Conservation (phyloP, 2,797 vertebrate species). For the Chelon auratus region DNA sequence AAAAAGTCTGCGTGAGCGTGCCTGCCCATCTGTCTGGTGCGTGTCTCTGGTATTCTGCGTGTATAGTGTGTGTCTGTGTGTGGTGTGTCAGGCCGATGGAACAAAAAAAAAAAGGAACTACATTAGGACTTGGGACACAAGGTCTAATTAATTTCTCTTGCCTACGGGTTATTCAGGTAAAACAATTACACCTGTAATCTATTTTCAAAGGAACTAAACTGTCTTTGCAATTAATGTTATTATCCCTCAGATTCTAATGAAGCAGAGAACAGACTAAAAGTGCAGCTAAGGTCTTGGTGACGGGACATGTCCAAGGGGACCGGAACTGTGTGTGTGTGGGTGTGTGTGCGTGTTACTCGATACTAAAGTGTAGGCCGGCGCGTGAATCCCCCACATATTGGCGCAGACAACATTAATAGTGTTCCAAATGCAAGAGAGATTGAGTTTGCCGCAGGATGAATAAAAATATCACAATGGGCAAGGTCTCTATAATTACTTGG, state of each 20-base stretch:
- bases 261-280: slow-evolving; percentile 64
- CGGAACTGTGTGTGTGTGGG: slow-evolving; percentile 11
- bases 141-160: slow-evolving; percentile 82
- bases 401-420: slow-evolving; percentile 82
- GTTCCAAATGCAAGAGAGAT: slow-evolving; percentile 77
- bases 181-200: slow-evolving; percentile 87
- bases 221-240: slow-evolving; percentile 84
- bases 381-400: slow-evolving; percentile 60
- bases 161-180: slow-evolving; percentile 81
- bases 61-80: slow-evolving; percentile 6
- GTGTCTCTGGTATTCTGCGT: slow-evolving; percentile 6
- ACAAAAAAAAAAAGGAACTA: slow-evolving; percentile 59
- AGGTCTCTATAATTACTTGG: slow-evolving; percentile 84
- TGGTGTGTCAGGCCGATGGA: slow-evolving; percentile 18
- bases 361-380: slow-evolving; percentile 13
- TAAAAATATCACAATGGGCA: slow-evolving; percentile 84
- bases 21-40: slow-evolving; percentile 16
- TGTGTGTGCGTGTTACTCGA: slow-evolving; percentile 26
- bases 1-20: slow-evolving; percentile 11
- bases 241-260: slow-evolving; percentile 79
- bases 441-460: slow-evolving; percentile 83
- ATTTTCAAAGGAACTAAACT: slow-evolving; percentile 84
- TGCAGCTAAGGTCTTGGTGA: slow-evolving; percentile 60
- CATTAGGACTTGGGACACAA: slow-evolving; percentile 76
- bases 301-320: slow-evolving; percentile 67